Conservation (phyloP, 2,888 invertebrate genomes). For the Drosophila nr. perissopoda region DNA sequence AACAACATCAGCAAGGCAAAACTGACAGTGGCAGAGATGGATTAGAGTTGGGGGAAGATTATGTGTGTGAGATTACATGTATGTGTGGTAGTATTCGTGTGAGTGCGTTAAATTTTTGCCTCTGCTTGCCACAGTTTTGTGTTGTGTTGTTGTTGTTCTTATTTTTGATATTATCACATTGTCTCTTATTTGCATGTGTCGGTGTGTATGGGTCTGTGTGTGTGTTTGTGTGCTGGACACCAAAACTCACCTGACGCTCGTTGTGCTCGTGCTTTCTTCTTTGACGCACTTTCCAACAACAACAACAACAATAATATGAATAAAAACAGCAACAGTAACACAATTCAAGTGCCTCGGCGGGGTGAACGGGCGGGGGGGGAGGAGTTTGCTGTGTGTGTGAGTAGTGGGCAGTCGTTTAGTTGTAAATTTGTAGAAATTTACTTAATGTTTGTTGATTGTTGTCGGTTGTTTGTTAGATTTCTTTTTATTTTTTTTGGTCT, state of each 20-base stretch:
- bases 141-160: conserved; percentile 29
- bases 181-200: conserved; percentile 31
- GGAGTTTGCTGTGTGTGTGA: neutral
- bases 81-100: neutral
- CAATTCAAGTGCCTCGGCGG: conserved; percentile 48
- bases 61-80: conserved; percentile 27
- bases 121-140: conserved; percentile 27
- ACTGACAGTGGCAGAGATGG: conserved; percentile 17
- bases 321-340: conserved; percentile 37
- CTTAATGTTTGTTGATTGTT: conserved; percentile 22
- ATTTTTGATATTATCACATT: conserved; percentile 50
- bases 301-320: conserved; percentile 23
- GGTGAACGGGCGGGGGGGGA: conserved; percentile 26
- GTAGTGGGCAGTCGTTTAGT: conserved; percentile 40
- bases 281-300: conserved; percentile 36
- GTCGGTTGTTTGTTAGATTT: conserved; percentile 16
- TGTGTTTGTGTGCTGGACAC: conserved; percentile 44
- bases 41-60: neutral
- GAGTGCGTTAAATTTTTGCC: conserved; percentile 20
- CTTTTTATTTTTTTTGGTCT: neutral
- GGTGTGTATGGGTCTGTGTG: conserved; percentile 31
- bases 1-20: conserved; percentile 16
- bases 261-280: conserved; percentile 37
- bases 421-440: conserved; percentile 42
- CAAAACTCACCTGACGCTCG: conserved; percentile 75